A percentile compares a stretch with the other conserved stretches of the same genome.
Evolutionary conservation across 2,797 vertebrate genomes (phyloP).

Genomic region (Pelodytes ibericus): DNA sequence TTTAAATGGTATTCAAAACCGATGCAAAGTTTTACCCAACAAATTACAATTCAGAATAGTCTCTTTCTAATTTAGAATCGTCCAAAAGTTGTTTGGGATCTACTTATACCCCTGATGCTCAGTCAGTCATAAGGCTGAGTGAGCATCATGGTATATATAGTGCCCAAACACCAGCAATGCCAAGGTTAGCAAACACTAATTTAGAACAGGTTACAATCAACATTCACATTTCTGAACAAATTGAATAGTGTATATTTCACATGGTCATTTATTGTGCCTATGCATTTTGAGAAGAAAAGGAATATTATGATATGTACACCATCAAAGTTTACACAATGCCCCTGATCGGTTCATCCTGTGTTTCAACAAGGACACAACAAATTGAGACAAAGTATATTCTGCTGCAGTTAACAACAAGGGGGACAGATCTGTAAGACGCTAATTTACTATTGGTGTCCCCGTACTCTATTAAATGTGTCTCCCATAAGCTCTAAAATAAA

Average conservation of each 20-base stretch:
- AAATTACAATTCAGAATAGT: too few species aligned
- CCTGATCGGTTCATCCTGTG: conserved; percentile 26
- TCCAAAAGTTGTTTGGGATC: too few species aligned
- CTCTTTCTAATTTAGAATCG: too few species aligned
- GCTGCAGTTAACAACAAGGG: conserved; percentile 40
- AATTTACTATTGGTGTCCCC: conserved; percentile 49
- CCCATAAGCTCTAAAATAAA: conserved; percentile 41
- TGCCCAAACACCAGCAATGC: too few species aligned
- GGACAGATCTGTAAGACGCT: conserved; percentile 45
- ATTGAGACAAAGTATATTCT: conserved; percentile 47
- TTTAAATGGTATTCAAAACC: too few species aligned
- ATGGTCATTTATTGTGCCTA: neutral
- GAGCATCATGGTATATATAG: too few species aligned
- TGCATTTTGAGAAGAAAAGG: neutral
- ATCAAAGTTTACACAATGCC: conserved; percentile 15
- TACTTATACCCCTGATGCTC: too few species aligned
- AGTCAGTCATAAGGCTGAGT: too few species aligned
- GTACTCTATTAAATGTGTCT: conserved; percentile 51
- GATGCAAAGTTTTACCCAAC: too few species aligned
- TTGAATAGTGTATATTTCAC: neutral
- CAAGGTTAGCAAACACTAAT: neutral
- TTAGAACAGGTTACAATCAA: neutral
- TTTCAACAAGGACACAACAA: conserved; percentile 43
- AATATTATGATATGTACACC: neutral
- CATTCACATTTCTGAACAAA: neutral